These are phyloP conservation scores for Toxostoma redivivum DNA, from an alignment of 2,113 vertebrate genomes.

Conservation along the genomic window DNA sequence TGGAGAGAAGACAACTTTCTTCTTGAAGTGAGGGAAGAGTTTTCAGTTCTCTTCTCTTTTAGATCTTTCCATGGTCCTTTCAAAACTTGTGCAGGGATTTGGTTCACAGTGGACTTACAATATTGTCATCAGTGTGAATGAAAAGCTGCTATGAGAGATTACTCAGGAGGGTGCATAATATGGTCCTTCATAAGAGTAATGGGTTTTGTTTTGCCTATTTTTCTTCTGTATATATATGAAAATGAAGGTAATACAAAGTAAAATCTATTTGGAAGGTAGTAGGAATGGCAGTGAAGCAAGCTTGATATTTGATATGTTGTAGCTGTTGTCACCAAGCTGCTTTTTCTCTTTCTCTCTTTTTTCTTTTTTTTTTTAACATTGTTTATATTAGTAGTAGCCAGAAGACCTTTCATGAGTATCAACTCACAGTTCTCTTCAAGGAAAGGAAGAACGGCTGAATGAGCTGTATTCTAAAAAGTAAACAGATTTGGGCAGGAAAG, in stretches of 20 bases:
- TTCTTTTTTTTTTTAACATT: not conserved
- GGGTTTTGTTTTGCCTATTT: not conserved
- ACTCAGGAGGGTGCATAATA: not conserved
- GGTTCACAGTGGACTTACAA: not conserved
- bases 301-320: not conserved
- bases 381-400: not conserved
- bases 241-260: not conserved
- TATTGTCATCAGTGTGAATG: not conserved
- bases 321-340: not conserved
- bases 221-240: not conserved
- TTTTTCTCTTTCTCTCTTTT: not conserved
- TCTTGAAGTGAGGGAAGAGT: not conserved
- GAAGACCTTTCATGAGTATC: not conserved
- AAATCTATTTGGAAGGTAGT: not conserved
- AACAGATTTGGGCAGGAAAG: not conserved
- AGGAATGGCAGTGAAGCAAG: not conserved
- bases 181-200: not conserved
- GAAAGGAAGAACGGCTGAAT: not conserved
- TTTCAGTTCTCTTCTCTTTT: not conserved
- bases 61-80: not conserved
- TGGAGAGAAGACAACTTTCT: not conserved
- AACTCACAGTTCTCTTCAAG: not conserved
- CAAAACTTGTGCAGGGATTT: not conserved
- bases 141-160: not conserved
- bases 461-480: not conserved